These are phyloP conservation scores for Tichodroma muraria DNA, from an alignment of 2,113 vertebrate genomes.

Conservation along the genomic window DNA sequence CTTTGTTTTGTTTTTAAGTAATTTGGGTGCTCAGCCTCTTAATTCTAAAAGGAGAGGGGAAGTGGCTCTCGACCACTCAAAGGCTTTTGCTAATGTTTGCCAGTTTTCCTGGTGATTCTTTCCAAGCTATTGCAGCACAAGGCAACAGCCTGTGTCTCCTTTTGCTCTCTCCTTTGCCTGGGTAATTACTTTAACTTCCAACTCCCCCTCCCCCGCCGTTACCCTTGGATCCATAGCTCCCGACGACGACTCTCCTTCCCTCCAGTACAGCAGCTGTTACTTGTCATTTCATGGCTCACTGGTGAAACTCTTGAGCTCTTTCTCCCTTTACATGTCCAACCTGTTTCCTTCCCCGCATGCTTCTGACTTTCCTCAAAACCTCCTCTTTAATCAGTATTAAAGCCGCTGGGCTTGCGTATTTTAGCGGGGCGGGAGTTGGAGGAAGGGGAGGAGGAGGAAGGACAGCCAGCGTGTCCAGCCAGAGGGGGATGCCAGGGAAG, in stretches of 20 bases:
- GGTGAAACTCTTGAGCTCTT: constrained; percentile 71
- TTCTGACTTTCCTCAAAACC: constrained; percentile 9
- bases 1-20: background rate
- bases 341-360: background rate
- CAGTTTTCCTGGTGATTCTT: background rate
- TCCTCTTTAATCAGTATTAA: background rate
- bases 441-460: background rate
- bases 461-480: background rate
- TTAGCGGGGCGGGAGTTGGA: background rate
- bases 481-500: background rate
- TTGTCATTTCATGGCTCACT: constrained; percentile 79
- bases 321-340: constrained; percentile 48
- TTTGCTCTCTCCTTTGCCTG: background rate
- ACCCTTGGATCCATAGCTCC: constrained; percentile 52
- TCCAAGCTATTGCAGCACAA: background rate
- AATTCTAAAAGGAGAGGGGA: background rate
- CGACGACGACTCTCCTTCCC: background rate
- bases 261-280: constrained; percentile 70
- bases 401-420: background rate
- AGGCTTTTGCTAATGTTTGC: background rate
- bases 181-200: constrained; percentile 3
- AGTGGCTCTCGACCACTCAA: background rate
- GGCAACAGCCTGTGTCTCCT: background rate
- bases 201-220: constrained; percentile 9
- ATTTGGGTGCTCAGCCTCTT: background rate